Base-by-base conservation (phyloP, 2,888 invertebrate species). In the Penaeus monodon region DNA sequence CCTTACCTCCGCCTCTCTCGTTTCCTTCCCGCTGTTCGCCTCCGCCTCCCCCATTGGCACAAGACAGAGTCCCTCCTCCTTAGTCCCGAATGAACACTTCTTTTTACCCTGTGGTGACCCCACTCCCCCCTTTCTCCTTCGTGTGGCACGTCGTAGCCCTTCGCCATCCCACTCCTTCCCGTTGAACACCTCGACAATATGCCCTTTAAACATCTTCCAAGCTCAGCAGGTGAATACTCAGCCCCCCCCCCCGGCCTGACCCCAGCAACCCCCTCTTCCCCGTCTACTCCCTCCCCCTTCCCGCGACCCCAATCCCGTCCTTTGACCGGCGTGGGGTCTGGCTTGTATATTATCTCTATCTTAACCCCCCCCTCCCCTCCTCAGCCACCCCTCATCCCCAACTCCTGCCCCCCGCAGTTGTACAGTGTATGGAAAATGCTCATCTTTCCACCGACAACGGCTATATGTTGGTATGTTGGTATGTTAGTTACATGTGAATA, bases 361-460 rank as follows among this genome's bases (percentile, higher is more conserved):
- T n/a, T 49, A 49, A 66, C 44, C 68, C 14, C 49, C 24, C 27
- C 84, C n/a, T 8, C 49, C 57, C 20, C 65, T 38, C 22, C 2
- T 27, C 24, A 17, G 44, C 81, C 44, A 49, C 44, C 44, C 44
- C 14, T 22, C 83, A 76, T 12, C n/a, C 65, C 76, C 65, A 20
- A 84, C 79, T 44, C 79, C 79, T 66, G 77, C 24, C 44, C 49
- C 78, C 76, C 20, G 38, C 81, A 78, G 76, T 66, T 86, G 82
- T 86, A 86, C 78, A 86, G 82, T 81, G 78, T 78, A 76, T 49
- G 64, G 64, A 76, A 83, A 63, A 85, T 81, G 81, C 85, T 85
- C 85, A 85, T 85, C 85, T 85, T 81, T 74, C 84, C 85, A 81
- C 81, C 33, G 86, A 86, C 76, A 81, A 81, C 81, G 86, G 81